Conservation (phyloP, 2,888 invertebrate species). For the Scaptomyza cyrtandrae region DNA sequence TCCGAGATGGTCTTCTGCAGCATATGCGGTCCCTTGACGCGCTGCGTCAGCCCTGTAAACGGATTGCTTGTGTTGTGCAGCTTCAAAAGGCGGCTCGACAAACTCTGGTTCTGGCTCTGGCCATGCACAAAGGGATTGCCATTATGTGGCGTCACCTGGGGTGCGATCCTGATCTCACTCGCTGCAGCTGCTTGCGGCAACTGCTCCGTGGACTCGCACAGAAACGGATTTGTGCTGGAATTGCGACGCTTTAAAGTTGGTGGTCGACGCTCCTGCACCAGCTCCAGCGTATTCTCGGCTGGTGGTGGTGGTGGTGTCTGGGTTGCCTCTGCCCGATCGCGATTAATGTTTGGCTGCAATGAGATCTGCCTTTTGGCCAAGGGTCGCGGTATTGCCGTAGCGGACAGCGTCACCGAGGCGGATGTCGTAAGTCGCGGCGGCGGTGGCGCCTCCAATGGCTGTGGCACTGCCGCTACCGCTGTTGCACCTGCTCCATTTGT, state of each 20-base stretch:
- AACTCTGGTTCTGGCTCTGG: conserved; percentile 45
- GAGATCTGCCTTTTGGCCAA: conserved; percentile 82
- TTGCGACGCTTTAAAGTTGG: conserved; percentile 71
- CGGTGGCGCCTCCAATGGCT: conserved; percentile 77
- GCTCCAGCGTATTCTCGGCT: neutral
- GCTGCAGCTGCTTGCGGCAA: conserved; percentile 14
- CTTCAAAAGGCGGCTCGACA: conserved; percentile 72
- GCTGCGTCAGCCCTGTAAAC: conserved; percentile 79
- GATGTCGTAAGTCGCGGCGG: conserved; percentile 69
- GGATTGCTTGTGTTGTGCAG: conserved; percentile 74
- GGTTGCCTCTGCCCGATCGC: conserved; percentile 22
- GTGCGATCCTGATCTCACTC: neutral
- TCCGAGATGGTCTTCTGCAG: conserved; percentile 84
- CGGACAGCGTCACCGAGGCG: conserved; percentile 60
- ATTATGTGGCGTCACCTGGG: conserved; percentile 31
- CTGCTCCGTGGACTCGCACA: conserved; percentile 73
- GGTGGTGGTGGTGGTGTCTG: too few species aligned
- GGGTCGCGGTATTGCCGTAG: conserved; percentile 82
- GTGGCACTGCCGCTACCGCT: conserved; percentile 48
- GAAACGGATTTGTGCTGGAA: conserved; percentile 83
- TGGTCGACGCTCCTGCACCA: conserved; percentile 36
- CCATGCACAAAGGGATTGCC: conserved; percentile 69
- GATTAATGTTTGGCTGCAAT: conserved; percentile 69
- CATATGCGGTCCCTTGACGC: conserved; percentile 81
- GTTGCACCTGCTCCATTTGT: neutral